Conservation (phyloP, 2,888 invertebrate genomes). For the Escarpia spicata region DNA sequence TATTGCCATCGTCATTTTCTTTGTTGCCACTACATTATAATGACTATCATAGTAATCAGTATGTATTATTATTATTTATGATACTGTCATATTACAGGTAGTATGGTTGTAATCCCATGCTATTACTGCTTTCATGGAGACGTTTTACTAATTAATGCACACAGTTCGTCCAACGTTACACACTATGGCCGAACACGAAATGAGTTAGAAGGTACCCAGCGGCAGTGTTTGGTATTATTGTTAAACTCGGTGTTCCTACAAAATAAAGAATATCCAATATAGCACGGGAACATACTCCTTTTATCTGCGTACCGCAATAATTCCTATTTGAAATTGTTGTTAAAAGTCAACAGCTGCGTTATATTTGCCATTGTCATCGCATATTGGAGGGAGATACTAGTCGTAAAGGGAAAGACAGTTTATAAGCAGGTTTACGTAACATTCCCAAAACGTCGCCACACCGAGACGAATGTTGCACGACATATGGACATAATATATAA, state of each 20-base stretch:
- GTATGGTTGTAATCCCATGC: not conserved
- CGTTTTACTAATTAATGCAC: not conserved
- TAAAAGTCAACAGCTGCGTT: not conserved
- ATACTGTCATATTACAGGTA: not conserved
- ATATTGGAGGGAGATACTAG: not conserved
- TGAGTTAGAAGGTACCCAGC: too few relatives aligned
- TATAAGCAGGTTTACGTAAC: not conserved
- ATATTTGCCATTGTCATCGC: not conserved
- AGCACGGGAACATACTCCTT: not conserved
- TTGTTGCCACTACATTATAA: not conserved
- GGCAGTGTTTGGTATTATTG: not conserved
- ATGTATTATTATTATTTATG: not conserved
- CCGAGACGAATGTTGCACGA: not conserved
- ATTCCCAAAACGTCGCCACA: not conserved
- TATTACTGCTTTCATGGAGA: not conserved
- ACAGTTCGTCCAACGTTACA: not conserved
- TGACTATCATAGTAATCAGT: too few relatives aligned
- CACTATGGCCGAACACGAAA: too few relatives aligned
- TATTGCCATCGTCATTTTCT: not conserved
- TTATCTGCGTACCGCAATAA: not conserved
- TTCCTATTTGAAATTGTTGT: not conserved
- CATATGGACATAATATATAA: not conserved
- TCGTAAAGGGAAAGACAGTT: not conserved
- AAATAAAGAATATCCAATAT: not conserved
- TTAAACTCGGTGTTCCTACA: not conserved